Conservation (phyloP, 2,888 invertebrate genomes). For the Phorcus lineatus region DNA sequence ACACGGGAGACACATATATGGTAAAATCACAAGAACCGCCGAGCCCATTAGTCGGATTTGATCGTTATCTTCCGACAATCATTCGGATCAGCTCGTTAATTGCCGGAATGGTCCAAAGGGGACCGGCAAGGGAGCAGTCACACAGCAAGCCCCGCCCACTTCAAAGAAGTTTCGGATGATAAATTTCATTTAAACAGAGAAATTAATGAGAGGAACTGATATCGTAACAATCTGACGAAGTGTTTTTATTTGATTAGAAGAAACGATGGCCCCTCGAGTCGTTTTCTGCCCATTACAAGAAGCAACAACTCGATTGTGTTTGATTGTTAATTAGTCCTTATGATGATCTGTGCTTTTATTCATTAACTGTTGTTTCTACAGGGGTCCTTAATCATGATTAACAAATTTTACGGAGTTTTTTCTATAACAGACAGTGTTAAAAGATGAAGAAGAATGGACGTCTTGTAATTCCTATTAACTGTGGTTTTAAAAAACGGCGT, state of each 20-base stretch:
- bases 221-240: background rate
- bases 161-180: background rate
- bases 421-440: too few species aligned
- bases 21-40: background rate
- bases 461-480: too few species aligned
- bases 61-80: conserved; percentile 2
- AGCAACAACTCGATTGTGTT: background rate
- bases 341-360: too few species aligned
- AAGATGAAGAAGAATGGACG: too few species aligned
- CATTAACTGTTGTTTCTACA: too few species aligned
- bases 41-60: background rate
- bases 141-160: conserved; percentile 19
- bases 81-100: conserved; percentile 14
- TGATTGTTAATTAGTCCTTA: background rate
- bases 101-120: background rate
- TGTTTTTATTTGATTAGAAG: background rate
- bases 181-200: conserved; percentile 9
- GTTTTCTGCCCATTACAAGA: background rate
- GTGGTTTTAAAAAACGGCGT: too few species aligned
- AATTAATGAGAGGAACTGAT: conserved; percentile 2
- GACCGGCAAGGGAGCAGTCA: background rate
- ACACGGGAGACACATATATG: background rate
- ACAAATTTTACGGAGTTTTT: too few species aligned
- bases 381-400: too few species aligned
- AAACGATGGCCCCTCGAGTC: background rate